These are phyloP conservation scores for human DNA, from an alignment of 2,113 vertebrate genomes.

Conservation along the genomic window DNA sequence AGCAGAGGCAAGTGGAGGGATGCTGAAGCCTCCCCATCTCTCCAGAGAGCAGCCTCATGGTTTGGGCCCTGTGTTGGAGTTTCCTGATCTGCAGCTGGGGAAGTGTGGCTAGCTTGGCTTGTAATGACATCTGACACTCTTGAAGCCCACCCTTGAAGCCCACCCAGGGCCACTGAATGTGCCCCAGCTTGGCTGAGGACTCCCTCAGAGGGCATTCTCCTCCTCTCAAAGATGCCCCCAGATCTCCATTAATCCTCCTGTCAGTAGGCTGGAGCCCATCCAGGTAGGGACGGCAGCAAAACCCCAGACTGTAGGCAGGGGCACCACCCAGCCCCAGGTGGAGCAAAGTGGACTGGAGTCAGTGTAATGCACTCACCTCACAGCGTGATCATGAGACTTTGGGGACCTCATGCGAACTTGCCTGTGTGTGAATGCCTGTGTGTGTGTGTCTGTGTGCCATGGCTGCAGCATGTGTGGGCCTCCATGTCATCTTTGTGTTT, in stretches of 20 bases:
- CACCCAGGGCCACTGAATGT: not conserved
- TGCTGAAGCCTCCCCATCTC: not conserved
- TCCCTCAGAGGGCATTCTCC: not conserved
- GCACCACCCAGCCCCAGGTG: not conserved
- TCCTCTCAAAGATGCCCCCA: not conserved
- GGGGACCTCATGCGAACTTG: not conserved
- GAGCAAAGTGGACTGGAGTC: not conserved
- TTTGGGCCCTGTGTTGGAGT: not conserved
- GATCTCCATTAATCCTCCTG: not conserved
- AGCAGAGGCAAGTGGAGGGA: not conserved
- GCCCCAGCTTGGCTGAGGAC: not conserved
- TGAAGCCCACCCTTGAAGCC: not conserved
- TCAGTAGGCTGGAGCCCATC: not conserved
- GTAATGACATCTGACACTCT: not conserved
- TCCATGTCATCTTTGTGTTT: not conserved
- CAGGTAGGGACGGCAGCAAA: not conserved
- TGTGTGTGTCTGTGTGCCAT: not conserved
- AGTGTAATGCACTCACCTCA: fast-evolving
- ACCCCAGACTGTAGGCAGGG: not conserved
- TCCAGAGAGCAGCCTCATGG: not conserved
- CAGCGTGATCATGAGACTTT: not conserved
- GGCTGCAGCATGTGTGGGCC: not conserved
- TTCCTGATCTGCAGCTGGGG: not conserved
- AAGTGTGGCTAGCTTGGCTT: not conserved
- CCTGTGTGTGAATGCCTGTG: not conserved